Conservation (phyloP, 2,797 vertebrate genomes). For the Artibeus lituratus region DNA sequence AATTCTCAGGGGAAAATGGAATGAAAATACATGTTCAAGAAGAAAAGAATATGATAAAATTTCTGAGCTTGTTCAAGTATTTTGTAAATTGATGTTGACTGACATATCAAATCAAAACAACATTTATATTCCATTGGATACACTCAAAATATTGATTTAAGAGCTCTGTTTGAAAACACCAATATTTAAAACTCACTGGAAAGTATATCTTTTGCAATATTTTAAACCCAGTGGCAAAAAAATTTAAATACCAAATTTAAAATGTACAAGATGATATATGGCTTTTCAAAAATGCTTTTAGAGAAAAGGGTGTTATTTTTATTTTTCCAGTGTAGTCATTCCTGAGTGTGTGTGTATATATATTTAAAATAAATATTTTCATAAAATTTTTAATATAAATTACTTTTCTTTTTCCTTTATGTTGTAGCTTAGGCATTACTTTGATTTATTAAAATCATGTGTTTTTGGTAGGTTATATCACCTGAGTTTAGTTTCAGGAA, state of each 20-base stretch:
- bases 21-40: not conserved
- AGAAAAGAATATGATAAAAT: not conserved
- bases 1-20: not conserved
- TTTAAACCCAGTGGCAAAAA: not conserved
- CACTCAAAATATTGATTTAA: not conserved
- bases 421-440: not conserved
- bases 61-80: not conserved
- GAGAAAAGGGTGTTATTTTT: not conserved
- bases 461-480: not conserved
- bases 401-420: not conserved
- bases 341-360: not conserved
- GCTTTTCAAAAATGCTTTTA: conserved; percentile 1
- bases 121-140: not conserved
- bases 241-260: not conserved
- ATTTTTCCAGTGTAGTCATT: not conserved
- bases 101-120: not conserved
- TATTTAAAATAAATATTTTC: not conserved
- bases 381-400: not conserved
- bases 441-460: not conserved
- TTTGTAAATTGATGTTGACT: not conserved
- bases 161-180: not conserved
- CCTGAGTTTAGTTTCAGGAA: not conserved
- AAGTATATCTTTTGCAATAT: not conserved
- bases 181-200: not conserved
- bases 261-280: not conserved